Percentiles rank a stretch among this genome's conserved stretches.
phyloP scores from a whole-genome alignment of 2,797 vertebrate species.

The Melanogrammus aeglefinus region DNA sequence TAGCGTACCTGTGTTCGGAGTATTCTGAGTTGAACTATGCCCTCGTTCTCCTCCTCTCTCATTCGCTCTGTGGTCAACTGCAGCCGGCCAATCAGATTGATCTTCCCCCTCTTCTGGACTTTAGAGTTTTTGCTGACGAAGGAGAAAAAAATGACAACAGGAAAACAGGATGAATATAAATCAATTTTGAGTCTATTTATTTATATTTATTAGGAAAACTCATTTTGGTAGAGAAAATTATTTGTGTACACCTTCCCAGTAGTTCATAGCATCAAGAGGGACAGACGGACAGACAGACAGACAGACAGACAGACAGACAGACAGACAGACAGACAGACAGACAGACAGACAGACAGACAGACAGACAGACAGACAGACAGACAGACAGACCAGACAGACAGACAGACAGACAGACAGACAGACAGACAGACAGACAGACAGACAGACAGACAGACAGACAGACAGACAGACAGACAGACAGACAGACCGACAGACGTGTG shows the following conservation, averaged over 20 bases:
- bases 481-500: too few relatives aligned
- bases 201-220: not conserved
- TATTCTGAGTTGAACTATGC: constrained; percentile 97
- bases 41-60: constrained; percentile 98
- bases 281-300: too few relatives aligned
- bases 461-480: too few relatives aligned
- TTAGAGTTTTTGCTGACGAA: constrained; percentile 92
- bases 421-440: too few relatives aligned
- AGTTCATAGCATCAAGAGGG: not conserved
- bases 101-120: constrained; percentile 98
- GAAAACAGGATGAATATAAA: not conserved
- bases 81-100: constrained; percentile 95
- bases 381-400: too few relatives aligned
- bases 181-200: not conserved
- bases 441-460: too few relatives aligned
- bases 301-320: too few relatives aligned
- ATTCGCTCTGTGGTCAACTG: constrained; percentile 97
- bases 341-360: too few relatives aligned
- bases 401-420: too few relatives aligned
- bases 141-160: not conserved
- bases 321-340: too few relatives aligned
- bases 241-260: not conserved
- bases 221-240: not conserved
- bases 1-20: constrained; percentile 90
- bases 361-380: too few relatives aligned